These are phyloP conservation scores for Lampris megalopsis DNA, from an alignment of 2,113 vertebrate genomes.

Conservation along the genomic window DNA sequence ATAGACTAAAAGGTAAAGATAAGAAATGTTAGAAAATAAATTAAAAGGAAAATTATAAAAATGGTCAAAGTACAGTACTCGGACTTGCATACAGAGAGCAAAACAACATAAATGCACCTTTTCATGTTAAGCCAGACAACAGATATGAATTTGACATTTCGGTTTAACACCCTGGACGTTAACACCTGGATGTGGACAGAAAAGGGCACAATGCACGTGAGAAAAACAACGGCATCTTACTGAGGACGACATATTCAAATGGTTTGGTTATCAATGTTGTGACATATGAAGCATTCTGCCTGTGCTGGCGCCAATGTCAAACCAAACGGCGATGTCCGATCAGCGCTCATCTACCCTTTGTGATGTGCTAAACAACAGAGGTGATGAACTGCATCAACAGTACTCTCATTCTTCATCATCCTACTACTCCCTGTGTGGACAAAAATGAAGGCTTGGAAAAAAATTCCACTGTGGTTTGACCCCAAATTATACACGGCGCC, in stretches of 20 bases:
- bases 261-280: constrained; percentile 31
- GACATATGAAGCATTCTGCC: constrained; percentile 19
- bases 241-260: constrained; percentile 48
- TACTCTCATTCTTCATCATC: not conserved
- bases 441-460: not conserved
- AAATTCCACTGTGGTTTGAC: constrained; percentile 4
- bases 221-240: constrained; percentile 44
- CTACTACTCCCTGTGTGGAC: not conserved
- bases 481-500: constrained; percentile 7
- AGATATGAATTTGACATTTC: too few relatives aligned
- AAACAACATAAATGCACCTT: too few relatives aligned
- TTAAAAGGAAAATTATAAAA: too few relatives aligned
- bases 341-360: not conserved
- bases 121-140: too few relatives aligned
- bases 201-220: not conserved
- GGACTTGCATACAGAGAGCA: too few relatives aligned
- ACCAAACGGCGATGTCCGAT: not conserved
- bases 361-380: not conserved
- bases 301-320: not conserved
- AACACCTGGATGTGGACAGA: too few relatives aligned
- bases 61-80: too few relatives aligned
- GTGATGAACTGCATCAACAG: not conserved
- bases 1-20: too few relatives aligned
- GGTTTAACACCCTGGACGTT: too few relatives aligned
- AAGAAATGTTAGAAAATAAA: too few relatives aligned